Conservation (phyloP, 2,797 vertebrate genomes). For the Sebastes minor region DNA sequence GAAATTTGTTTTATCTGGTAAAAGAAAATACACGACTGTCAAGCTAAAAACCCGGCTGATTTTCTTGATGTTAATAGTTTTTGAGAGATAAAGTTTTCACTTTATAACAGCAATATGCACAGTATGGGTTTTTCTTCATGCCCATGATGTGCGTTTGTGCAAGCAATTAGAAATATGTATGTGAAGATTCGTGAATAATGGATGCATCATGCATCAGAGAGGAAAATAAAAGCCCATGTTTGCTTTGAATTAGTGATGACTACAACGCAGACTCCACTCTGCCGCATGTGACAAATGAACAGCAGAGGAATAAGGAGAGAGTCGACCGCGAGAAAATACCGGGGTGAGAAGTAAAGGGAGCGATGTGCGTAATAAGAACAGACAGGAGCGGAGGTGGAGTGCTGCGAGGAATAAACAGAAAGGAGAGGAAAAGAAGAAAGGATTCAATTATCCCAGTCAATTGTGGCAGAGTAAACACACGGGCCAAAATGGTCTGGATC, state of each 20-base stretch:
- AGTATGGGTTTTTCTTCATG: not conserved
- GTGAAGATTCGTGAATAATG: constrained; percentile 47
- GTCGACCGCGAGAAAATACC: constrained; percentile 20
- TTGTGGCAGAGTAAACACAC: constrained; percentile 29
- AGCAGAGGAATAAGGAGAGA: constrained; percentile 38
- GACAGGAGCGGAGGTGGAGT: constrained; percentile 62
- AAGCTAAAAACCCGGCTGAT: not conserved
- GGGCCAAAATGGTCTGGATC: constrained; percentile 14
- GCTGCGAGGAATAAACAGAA: constrained; percentile 40
- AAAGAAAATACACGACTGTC: not conserved
- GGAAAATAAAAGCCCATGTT: constrained; percentile 37
- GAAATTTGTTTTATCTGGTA: not conserved
- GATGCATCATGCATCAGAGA: constrained; percentile 37
- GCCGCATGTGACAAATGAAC: constrained; percentile 47
- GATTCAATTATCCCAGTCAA: constrained; percentile 53
- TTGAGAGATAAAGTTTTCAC: not conserved
- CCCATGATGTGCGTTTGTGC: not conserved
- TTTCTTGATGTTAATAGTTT: not conserved
- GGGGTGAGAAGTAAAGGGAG: constrained; percentile 40
- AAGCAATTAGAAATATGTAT: constrained; percentile 32
- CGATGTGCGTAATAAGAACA: constrained; percentile 46
- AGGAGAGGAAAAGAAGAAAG: constrained; percentile 25
- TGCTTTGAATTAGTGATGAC: constrained; percentile 67
- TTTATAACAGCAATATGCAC: not conserved
- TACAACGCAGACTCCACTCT: constrained; percentile 29